Evolutionary conservation across 1,140 invertebrate species (phyloP).

Genomic region (Pseudomyrmex gracilis): DNA sequence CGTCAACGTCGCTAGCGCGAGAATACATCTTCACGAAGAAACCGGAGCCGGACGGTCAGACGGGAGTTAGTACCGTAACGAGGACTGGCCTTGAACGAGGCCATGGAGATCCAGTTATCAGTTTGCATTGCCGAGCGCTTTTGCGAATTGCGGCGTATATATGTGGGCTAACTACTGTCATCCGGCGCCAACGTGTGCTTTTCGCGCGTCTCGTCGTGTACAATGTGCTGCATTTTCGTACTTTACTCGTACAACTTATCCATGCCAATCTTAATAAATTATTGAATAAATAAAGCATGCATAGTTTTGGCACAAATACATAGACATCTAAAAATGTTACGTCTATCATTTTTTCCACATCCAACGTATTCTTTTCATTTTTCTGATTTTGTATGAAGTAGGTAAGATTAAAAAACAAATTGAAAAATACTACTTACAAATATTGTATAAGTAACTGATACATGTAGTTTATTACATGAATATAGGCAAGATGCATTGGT

Average conservation of each 20-base stretch:
- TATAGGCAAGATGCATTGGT: background rate
- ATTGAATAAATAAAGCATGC: no score
- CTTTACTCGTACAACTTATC: background rate
- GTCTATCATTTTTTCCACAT: constrained; percentile 15
- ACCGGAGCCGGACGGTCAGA: constrained; percentile 2
- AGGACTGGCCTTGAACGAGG: constrained; percentile 62
- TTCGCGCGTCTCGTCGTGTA: background rate
- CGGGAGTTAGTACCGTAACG: constrained; percentile 47
- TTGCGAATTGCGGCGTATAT: constrained; percentile 56
- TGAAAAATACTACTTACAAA: no score
- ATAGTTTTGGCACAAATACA: no score
- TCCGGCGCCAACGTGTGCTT: constrained; percentile 6
- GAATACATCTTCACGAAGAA: constrained; percentile 5
- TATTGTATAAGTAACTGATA: no score
- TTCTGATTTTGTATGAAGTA: background rate
- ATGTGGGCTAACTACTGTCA: constrained; percentile 36
- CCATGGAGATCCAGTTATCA: constrained; percentile 57
- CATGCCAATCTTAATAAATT: background rate
- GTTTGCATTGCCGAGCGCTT: constrained; percentile 35
- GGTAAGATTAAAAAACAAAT: background rate
- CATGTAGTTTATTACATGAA: no score
- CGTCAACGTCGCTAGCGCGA: background rate
- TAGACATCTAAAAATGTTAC: background rate
- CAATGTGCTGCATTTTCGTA: background rate
- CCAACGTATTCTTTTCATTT: background rate